A percentile compares a stretch with the other conserved stretches of the same genome.
phyloP scores from a whole-genome alignment of 1,140 invertebrate genomes.

The Nixonia krombeini region DNA sequence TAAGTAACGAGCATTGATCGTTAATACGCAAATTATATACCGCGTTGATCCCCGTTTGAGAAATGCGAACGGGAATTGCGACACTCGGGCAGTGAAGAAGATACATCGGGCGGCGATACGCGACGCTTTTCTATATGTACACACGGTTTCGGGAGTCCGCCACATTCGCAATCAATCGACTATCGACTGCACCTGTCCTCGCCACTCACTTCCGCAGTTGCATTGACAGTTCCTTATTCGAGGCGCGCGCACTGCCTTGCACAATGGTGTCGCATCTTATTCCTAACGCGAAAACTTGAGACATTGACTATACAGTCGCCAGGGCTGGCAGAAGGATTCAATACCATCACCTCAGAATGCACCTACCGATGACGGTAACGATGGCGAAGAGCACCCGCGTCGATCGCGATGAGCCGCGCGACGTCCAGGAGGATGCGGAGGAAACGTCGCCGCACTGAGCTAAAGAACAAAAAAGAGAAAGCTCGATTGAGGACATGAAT shows the following conservation, averaged over 20 bases:
- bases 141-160: slow-evolving; percentile 18
- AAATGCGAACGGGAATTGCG: not conserved
- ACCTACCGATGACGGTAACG: slow-evolving; percentile 49
- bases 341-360: slow-evolving; percentile 62
- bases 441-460: slow-evolving; percentile 63
- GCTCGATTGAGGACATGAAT: no score
- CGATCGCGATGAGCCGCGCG: slow-evolving; percentile 48
- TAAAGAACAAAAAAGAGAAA: no score
- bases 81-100: no score
- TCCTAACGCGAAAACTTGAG: slow-evolving; percentile 11
- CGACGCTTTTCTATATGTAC: not conserved
- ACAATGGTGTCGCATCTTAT: slow-evolving; percentile 15
- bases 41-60: not conserved
- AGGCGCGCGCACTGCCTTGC: slow-evolving; percentile 13
- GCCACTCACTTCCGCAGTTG: slow-evolving; percentile 22
- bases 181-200: slow-evolving; percentile 10
- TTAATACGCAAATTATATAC: slow-evolving; percentile 4
- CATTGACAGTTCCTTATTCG: slow-evolving; percentile 19
- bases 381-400: slow-evolving; percentile 49
- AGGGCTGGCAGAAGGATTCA: slow-evolving; percentile 40
- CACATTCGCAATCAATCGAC: slow-evolving; percentile 31
- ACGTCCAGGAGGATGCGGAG: slow-evolving; percentile 58
- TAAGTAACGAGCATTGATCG: no score
- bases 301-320: slow-evolving; percentile 51
- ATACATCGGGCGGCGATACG: not conserved